Evolutionary conservation across 2,888 invertebrate species (phyloP).

Genomic region (Dexiosoma caninum): DNA sequence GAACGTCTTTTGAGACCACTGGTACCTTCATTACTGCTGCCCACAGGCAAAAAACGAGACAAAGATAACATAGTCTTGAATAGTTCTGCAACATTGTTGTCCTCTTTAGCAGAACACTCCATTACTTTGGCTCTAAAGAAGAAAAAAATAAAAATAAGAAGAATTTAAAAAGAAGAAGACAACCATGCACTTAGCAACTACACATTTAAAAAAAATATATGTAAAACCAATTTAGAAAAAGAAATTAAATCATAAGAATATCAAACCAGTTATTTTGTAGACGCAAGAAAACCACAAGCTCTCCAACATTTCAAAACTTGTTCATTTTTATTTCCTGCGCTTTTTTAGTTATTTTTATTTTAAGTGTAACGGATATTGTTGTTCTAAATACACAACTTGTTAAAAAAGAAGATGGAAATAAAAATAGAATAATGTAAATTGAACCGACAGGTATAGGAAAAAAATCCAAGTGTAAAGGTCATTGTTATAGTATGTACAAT

Average conservation of each 20-base stretch:
- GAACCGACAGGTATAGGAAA: not conserved
- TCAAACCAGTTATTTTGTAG: not conserved
- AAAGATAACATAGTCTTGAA: conserved; percentile 88
- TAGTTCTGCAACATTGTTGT: conserved; percentile 87
- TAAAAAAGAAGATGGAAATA: not conserved
- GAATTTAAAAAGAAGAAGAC: not conserved
- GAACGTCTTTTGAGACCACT: conserved; percentile 84
- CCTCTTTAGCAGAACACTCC: conserved; percentile 89
- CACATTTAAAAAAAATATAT: not conserved
- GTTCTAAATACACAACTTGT: not conserved
- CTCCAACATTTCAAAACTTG: not conserved
- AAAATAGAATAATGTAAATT: not conserved
- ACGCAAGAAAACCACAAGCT: not conserved
- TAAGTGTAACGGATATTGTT: conserved; percentile 12
- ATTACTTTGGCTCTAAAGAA: conserved; percentile 85
- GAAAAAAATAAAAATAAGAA: not conserved
- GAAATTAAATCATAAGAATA: not conserved
- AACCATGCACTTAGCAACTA: too few relatives aligned
- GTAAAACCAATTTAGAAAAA: not conserved
- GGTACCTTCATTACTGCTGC: conserved; percentile 79
- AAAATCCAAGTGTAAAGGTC: conserved; percentile 8
- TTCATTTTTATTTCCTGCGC: not conserved
- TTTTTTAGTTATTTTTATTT: not conserved
- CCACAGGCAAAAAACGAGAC: conserved; percentile 84
- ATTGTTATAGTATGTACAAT: not conserved